A percentile compares a stretch with the other conserved stretches of the same genome.
Conservation (phyloP, 1,140 invertebrate species). For the Eufriesea mexicana region DNA sequence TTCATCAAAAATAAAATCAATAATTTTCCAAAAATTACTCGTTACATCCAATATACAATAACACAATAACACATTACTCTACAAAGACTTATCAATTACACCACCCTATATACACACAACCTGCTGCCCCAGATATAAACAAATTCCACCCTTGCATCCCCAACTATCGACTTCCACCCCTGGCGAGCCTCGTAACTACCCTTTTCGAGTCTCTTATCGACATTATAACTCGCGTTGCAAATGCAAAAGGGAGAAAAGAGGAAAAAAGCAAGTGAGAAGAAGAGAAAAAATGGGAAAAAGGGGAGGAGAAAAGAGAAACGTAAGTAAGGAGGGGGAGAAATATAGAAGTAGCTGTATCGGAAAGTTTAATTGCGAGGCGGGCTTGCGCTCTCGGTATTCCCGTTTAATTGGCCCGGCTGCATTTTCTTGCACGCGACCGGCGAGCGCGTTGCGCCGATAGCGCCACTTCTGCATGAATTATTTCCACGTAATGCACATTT, state of each 20-base stretch:
- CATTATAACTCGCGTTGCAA: neutral
- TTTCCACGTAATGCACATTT: constrained; percentile 28
- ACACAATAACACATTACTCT: neutral
- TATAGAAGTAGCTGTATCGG: constrained; percentile 1
- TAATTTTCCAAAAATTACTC: too few species aligned
- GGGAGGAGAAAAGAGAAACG: neutral
- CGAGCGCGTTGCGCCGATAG: neutral
- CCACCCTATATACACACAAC: neutral
- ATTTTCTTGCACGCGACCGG: constrained; percentile 17
- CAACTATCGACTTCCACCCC: neutral
- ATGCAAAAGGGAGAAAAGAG: neutral
- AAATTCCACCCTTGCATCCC: neutral
- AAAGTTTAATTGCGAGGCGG: constrained; percentile 20
- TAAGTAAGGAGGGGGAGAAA: neutral
- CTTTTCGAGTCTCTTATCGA: neutral
- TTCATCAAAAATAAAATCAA: too few species aligned
- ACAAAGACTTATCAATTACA: neutral
- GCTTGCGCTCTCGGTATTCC: neutral
- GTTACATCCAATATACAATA: too few species aligned
- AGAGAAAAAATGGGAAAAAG: neutral
- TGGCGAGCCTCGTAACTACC: neutral
- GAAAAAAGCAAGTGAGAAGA: neutral
- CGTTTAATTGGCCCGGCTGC: constrained; percentile 25
- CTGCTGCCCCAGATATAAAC: neutral
- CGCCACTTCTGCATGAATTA: constrained; percentile 26